Conservation (phyloP, 2,113 vertebrate species). For the Prunella himalayana region DNA sequence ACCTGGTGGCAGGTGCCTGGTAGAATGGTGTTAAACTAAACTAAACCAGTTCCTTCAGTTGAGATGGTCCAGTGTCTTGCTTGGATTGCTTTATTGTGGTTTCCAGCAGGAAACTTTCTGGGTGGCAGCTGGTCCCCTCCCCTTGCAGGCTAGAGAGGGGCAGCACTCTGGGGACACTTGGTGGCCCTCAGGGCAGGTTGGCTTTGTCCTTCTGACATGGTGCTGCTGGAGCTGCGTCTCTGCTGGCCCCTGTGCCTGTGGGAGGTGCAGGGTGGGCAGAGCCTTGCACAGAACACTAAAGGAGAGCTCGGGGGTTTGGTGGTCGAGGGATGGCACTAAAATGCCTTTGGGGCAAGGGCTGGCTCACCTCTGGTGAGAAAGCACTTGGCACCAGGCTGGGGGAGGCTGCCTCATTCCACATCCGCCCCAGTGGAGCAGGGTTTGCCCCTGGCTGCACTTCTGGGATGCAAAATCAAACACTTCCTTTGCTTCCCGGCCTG, state of each 20-base stretch:
- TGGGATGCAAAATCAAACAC: not conserved
- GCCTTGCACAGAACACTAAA: conserved; percentile 57
- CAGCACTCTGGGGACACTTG: not conserved
- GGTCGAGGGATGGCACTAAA: conserved; percentile 1
- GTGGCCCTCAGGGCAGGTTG: not conserved
- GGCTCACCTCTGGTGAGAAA: not conserved
- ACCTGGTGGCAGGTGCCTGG: rapidly evolving
- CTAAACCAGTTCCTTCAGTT: not conserved
- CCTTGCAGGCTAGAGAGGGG: not conserved
- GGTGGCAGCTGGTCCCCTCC: not conserved
- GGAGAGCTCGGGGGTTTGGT: not conserved
- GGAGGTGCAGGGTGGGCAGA: not conserved
- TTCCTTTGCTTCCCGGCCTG: not conserved
- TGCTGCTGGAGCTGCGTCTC: not conserved
- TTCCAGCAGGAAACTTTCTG: not conserved
- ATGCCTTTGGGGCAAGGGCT: conserved; percentile 25
- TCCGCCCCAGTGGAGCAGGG: not conserved
- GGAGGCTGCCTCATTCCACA: not conserved
- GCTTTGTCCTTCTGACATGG: not conserved
- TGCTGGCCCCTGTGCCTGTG: not conserved
- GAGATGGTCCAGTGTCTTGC: not conserved
- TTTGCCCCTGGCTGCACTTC: not conserved
- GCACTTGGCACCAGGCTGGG: not conserved
- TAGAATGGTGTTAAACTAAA: not conserved
- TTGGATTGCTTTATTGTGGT: not conserved